Evolutionary conservation across 2,113 vertebrate genomes (phyloP), one percentile per base, ranked within the genome.

Genomic region (Protomyctophum bolini): DNA sequence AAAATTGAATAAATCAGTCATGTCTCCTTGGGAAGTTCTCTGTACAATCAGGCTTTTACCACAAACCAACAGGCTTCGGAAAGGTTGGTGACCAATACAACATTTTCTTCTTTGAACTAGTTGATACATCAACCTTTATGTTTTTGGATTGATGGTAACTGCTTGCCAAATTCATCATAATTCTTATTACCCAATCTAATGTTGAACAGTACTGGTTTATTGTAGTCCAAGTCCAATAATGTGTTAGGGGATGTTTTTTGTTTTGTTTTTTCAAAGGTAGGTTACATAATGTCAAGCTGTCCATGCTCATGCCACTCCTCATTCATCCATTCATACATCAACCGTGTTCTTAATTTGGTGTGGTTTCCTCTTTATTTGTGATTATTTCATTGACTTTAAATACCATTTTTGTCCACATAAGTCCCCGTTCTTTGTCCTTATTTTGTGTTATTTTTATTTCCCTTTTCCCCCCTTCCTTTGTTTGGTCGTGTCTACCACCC

Each of bases 61-160:
- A 91, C 93, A 94, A 94, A 93, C 93, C 93, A 93, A 94, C 93
- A 94, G 93, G 86, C 93, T 89, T 93, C 93, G 91, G 93, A 94
- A 94, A 94, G 93, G 93, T 94, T 94, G 93, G 93, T 94, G 93
- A 92, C 85, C 82, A 90, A 88, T 81, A 77, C 77, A 82, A 85
- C 78, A 78, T 91, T 91, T 92, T 86, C 77, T 85, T 74, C 85
- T 90, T 85, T 83, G 73, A 88, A 83, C 67, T 78, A 90, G 84
- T 75, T 79, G 68, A 90, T 81, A 78, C 92, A 93, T 94, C 93
- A 94, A 94, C 93, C 93, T 94, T 94, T 94, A 92, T 91, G 83
- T 91, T 92, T 93, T 94, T 94, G 93, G 93, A 94, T 94, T 94
- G 91, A 92, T 94, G 93, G 93, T 94, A 93, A 93, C 89, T 93